Evolutionary conservation across 1,140 invertebrate species (phyloP), one percentile per base, ranked within the genome.

Genomic region (Brachystomella parvula): DNA sequence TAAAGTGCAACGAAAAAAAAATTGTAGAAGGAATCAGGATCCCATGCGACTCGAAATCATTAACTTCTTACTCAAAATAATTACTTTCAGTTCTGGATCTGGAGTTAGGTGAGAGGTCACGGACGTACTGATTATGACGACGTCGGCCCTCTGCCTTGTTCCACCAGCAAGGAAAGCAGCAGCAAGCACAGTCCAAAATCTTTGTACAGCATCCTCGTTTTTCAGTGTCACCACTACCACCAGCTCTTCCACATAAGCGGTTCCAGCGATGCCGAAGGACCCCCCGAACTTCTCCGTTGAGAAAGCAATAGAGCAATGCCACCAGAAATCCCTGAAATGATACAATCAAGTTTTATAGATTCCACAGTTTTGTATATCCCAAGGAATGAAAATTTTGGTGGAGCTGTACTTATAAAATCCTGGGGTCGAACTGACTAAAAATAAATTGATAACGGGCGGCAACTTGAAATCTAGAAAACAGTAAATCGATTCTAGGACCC

Each of bases 241-340:
- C 9, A 53, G 12, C 21, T 24, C 49, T 6, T 12, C 49, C 12
- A 26, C 49, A 53, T 6, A 69, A 12, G 29, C 87, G 82, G 68
- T 85, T 83, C 65, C 89, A 83, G 75, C 90, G 89, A 78, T 93
- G 88, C 59, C 85, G 82, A 63, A 94, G 78, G 0, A 89, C 86
- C 74, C 89, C 90, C 61, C 89, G 86, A 12, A 96, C 93, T 79
- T 95, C 92, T 1, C 88, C 89, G 79, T 94, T 95, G 68, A 94
- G 82, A 78, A 94, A 94, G 78, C 92, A 94, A 80, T 93, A 94
- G 77, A 94, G 88, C 26, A 94, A 76, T 30, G 90, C 88, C 60
- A 94, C 89, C 31, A 86, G 86, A 75, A 92, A 85, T 70, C 91
- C 90, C 89, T 93, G 44, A 3, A n/a, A 60, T 31, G 24, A 24